Conservation (phyloP, 2,113 vertebrate genomes). For the Misgurnus anguillicaudatus region DNA sequence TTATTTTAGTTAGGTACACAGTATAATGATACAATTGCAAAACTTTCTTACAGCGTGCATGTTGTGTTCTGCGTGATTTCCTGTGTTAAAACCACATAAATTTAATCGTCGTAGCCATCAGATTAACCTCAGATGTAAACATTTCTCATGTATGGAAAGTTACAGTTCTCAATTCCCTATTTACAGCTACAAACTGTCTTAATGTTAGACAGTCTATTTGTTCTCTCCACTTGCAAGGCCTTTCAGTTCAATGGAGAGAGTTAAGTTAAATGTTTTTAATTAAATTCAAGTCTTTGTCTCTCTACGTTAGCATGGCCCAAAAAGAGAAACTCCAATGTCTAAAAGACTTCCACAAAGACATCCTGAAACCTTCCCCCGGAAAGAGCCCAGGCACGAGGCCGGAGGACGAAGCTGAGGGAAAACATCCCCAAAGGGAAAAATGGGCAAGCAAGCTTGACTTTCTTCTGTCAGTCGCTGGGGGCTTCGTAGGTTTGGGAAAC, state of each 20-base stretch:
- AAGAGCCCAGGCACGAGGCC: slow-evolving; percentile 95
- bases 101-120: not conserved
- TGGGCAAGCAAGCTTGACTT: slow-evolving; percentile 99
- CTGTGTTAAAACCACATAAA: slow-evolving; percentile 12
- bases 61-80: not conserved
- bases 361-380: slow-evolving; percentile 93
- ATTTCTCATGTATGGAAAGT: not conserved
- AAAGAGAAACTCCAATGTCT: slow-evolving; percentile 97
- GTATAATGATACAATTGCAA: not conserved
- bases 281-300: not conserved
- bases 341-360: slow-evolving; percentile 99
- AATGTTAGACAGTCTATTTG: not conserved
- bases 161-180: not conserved
- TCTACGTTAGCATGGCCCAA: slow-evolving; percentile 84
- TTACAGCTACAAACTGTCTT: not conserved
- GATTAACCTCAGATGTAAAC: not conserved
- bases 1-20: not conserved
- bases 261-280: no score
- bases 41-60: not conserved
- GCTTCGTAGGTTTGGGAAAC: slow-evolving; percentile 96
- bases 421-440: slow-evolving; percentile 93
- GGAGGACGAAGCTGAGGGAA: slow-evolving; percentile 96
- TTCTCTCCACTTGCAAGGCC: not conserved
- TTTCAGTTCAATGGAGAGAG: not conserved
- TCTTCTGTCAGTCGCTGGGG: slow-evolving; percentile 94